A percentile compares a stretch with the other conserved stretches of the same genome.
Conservation (phyloP, 2,888 invertebrate species). For the Syrista parreyssii region DNA sequence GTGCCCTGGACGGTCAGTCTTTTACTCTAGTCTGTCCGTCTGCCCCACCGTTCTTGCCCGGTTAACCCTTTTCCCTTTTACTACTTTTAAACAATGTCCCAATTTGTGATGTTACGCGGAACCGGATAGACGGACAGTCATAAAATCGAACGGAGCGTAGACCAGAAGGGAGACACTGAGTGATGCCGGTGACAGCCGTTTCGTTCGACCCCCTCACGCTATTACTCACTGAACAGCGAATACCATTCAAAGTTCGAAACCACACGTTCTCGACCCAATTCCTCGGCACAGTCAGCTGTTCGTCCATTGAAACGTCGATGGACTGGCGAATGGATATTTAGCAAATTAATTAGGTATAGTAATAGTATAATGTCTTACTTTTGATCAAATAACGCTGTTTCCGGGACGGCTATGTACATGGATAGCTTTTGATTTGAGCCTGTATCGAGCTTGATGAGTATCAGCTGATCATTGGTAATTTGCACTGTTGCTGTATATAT, state of each 20-base stretch:
- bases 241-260: conserved; percentile 60
- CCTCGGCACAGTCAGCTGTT: conserved; percentile 54
- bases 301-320: conserved; percentile 16
- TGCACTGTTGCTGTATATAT: neutral
- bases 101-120: conserved; percentile 31
- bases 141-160: conserved; percentile 55
- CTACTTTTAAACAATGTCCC: conserved; percentile 16
- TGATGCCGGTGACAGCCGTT: conserved; percentile 58
- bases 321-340: neutral
- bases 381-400: neutral
- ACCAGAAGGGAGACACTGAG: conserved; percentile 48
- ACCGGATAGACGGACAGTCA: conserved; percentile 34
- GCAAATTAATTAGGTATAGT: neutral
- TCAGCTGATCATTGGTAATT: neutral
- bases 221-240: conserved; percentile 59
- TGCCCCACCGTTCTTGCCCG: neutral
- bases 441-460: neutral
- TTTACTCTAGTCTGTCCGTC: neutral
- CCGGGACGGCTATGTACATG: neutral
- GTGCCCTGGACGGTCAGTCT: conserved; percentile 13
- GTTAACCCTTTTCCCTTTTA: neutral
- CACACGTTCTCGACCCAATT: conserved; percentile 61
- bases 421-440: neutral
- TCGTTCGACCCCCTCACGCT: conserved; percentile 47
- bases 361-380: neutral